Base-by-base conservation (phyloP, 64 coral and sea anemone species). In the Cladopsammia gracilis region DNA sequence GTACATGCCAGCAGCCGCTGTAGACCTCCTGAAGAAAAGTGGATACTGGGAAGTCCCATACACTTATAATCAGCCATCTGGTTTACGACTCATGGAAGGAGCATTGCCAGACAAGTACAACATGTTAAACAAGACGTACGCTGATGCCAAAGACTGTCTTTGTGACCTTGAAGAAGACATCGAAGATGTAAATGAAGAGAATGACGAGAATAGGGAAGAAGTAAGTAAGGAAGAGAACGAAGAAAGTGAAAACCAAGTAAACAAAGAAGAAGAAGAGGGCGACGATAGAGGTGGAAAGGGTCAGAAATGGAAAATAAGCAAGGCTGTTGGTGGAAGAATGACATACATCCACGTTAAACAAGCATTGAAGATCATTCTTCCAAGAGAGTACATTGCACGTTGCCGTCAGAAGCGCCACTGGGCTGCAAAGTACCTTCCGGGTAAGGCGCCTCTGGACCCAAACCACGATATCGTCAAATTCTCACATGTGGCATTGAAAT, bases 361-460 rank as follows among this genome's bases (percentile, higher is more conserved):
- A 76, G 92, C 77, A 42, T 62, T 89, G 13, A 94, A 94, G 42
- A 52, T 89, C 83, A 34, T 94, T 10, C 57, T 89, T 12, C 92
- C 86, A 48, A 20, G 77, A 48, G 86, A 94, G 77, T 94, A 89
- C 66, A 89, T 94, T 24, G 25, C 69, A 52, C 77, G 68, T 52
- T 89, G 92, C 45, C 77, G 16, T 34, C 54, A 94, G 69, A 74
- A 89, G 48, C 52, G 86, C 22, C 92, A 94, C 54, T 83, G 67
- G 76, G 92, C 86, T n/a, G 18, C 85, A 76, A 87, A 91, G 42
- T 85, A 93, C 83, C 82, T 88, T 44, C 92, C 84, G 48, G 85
- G 85, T 20, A 95, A 86, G 20, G 81, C 34, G 4, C 93, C 81
- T 50, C 50, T 90, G 42, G 62, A 87, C 72, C 82, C 88, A 46